phyloP scores from a whole-genome alignment of 2,113 vertebrate species.

The Mormoops blainvillei region DNA sequence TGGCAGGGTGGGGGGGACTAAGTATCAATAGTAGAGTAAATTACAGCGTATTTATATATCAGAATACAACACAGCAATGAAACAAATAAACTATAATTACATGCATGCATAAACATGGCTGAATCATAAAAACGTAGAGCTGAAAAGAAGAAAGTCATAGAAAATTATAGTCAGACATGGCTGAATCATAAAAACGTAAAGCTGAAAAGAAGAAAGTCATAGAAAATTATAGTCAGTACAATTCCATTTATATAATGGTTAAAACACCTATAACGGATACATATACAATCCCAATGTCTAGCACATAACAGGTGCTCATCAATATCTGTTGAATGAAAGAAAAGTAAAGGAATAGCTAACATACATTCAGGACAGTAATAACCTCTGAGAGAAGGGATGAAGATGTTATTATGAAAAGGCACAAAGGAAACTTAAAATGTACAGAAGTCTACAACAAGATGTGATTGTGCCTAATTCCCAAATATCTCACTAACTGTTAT shows the following conservation, averaged over 20 bases:
- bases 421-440: background rate
- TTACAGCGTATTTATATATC: background rate
- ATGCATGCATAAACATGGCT: background rate
- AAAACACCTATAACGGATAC: background rate
- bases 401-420: background rate
- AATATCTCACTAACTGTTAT: background rate
- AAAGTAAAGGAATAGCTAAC: background rate
- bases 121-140: background rate
- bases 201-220: background rate
- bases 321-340: background rate
- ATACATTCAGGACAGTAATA: background rate
- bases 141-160: background rate
- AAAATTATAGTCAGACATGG: constrained; percentile 29
- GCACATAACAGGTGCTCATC: background rate
- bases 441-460: background rate
- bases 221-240: background rate
- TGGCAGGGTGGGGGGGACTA: background rate
- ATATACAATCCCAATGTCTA: background rate
- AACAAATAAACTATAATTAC: background rate
- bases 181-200: background rate
- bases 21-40: background rate
- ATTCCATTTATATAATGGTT: background rate
- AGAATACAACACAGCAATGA: background rate
- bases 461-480: background rate
- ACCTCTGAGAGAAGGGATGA: background rate